phyloP scores from a whole-genome alignment of 2,888 invertebrate genomes.

The Orthosia incerta region DNA sequence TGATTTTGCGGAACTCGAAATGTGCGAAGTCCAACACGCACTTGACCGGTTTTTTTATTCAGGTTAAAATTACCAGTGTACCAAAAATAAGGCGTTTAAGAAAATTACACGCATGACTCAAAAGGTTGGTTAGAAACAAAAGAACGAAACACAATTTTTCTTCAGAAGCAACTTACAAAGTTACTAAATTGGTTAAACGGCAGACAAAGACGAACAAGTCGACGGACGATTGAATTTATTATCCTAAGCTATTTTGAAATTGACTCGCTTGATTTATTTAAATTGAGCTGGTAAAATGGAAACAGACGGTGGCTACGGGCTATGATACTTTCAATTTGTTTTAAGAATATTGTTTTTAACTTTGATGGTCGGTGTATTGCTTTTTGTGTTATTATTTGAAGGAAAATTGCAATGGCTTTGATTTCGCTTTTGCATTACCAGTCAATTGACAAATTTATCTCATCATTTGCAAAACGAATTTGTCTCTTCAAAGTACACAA shows the following conservation, averaged over 20 bases:
- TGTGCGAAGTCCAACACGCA: no score
- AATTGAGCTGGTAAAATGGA: constrained; percentile 52
- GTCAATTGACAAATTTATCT: not conserved
- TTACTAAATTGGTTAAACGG: constrained; percentile 47
- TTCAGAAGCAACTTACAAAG: constrained; percentile 32
- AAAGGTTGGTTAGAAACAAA: constrained; percentile 23
- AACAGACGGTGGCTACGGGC: constrained; percentile 26
- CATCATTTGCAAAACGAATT: not conserved
- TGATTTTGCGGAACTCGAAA: no score
- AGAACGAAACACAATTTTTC: constrained; percentile 26
- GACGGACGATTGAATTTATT: constrained; percentile 57
- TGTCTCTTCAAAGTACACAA: no score
- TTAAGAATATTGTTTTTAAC: constrained; percentile 20
- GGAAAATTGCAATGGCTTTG: not conserved
- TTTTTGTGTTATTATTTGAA: no score
- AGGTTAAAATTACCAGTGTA: no score
- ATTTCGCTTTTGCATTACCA: no score
- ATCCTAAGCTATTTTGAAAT: constrained; percentile 56
- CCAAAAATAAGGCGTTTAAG: no score
- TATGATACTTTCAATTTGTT: constrained; percentile 43
- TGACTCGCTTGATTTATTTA: constrained; percentile 56
- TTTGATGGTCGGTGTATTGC: not conserved
- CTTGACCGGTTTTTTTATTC: no score
- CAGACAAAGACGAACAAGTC: constrained; percentile 47
- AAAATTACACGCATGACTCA: not conserved